Percentiles rank a stretch among this genome's conserved stretches.
phyloP scores from a whole-genome alignment of 2,888 invertebrate genomes.

The Phaonia tiefii region DNA sequence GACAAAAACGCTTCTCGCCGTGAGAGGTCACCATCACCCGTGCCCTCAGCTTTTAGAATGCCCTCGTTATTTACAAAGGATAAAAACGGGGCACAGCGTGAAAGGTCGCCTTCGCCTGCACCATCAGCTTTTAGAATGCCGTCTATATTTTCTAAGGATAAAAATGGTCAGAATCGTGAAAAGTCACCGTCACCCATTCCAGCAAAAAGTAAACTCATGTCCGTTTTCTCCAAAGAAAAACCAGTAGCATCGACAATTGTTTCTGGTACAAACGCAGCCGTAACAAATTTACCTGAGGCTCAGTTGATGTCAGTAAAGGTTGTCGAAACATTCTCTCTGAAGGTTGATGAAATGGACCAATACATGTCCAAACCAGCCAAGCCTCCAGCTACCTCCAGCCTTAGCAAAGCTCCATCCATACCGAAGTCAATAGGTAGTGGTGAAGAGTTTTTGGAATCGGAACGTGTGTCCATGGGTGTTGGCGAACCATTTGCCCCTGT shows the following conservation, averaged over 20 bases:
- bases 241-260: slow-evolving; percentile 72
- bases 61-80: slow-evolving; percentile 37
- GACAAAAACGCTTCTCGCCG: slow-evolving; percentile 37
- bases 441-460: slow-evolving; percentile 73
- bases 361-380: slow-evolving; percentile 72
- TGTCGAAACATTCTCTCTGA: slow-evolving; percentile 79
- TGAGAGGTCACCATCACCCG: slow-evolving; percentile 68
- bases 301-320: slow-evolving; percentile 76
- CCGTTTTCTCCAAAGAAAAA: slow-evolving; percentile 72
- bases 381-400: slow-evolving; percentile 27
- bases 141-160: slow-evolving; percentile 42
- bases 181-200: slow-evolving; percentile 71
- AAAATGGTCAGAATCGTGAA: slow-evolving; percentile 40
- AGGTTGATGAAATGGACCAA: slow-evolving; percentile 80
- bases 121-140: slow-evolving; percentile 40
- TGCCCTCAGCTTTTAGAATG: slow-evolving; percentile 43
- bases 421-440: slow-evolving; percentile 73
- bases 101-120: slow-evolving; percentile 71
- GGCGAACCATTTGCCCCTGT: slow-evolving; percentile 76
- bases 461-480: slow-evolving; percentile 69
- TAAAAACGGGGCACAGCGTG: slow-evolving; percentile 42
- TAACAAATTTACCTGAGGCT: slow-evolving; percentile 71
- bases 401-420: slow-evolving; percentile 52
- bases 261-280: slow-evolving; percentile 69
- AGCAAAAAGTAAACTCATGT: slow-evolving; percentile 68